These are phyloP conservation scores for Bryconaethiops microstoma DNA, from an alignment of 2,797 vertebrate species.

Conservation along the genomic window DNA sequence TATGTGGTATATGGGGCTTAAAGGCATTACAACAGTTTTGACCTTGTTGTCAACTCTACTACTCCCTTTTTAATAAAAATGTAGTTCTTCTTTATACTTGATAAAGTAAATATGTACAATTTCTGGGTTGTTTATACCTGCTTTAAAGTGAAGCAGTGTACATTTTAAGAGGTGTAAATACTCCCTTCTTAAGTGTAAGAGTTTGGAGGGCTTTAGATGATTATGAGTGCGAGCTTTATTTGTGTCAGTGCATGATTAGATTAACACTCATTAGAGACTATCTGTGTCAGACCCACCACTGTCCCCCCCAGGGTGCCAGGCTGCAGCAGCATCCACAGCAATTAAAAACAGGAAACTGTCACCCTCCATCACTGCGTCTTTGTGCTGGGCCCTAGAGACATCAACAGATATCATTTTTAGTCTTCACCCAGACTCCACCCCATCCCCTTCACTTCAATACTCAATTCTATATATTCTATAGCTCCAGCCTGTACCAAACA, in stretches of 20 bases:
- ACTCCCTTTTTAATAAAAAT: conserved; percentile 6
- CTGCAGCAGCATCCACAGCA: conserved; percentile 74
- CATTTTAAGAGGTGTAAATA: conserved; percentile 79
- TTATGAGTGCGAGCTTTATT: conserved; percentile 75
- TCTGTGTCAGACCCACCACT: conserved; percentile 81
- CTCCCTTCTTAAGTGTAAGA: conserved; percentile 74
- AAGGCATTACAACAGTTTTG: background rate
- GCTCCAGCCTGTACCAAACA: too few relatives aligned
- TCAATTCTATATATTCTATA: background rate
- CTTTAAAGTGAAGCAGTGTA: conserved; percentile 19
- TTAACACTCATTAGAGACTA: conserved; percentile 90
- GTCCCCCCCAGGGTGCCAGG: conserved; percentile 71
- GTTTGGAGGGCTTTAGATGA: conserved; percentile 64
- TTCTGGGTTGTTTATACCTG: conserved; percentile 15
- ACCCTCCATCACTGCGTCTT: conserved; percentile 68
- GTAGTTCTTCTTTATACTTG: conserved; percentile 17
- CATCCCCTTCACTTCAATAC: background rate
- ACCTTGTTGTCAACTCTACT: conserved; percentile 19
- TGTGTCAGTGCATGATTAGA: conserved; percentile 86
- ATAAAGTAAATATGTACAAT: conserved; percentile 42
- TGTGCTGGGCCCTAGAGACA: conserved; percentile 54
- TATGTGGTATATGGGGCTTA: background rate
- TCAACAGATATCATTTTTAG: conserved; percentile 60
- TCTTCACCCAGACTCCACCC: conserved; percentile 42
- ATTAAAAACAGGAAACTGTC: conserved; percentile 81